Percentiles rank a stretch among this genome's conserved stretches.
Evolutionary conservation across 2,113 vertebrate species (phyloP).

Genomic region (Lepus europaeus): DNA sequence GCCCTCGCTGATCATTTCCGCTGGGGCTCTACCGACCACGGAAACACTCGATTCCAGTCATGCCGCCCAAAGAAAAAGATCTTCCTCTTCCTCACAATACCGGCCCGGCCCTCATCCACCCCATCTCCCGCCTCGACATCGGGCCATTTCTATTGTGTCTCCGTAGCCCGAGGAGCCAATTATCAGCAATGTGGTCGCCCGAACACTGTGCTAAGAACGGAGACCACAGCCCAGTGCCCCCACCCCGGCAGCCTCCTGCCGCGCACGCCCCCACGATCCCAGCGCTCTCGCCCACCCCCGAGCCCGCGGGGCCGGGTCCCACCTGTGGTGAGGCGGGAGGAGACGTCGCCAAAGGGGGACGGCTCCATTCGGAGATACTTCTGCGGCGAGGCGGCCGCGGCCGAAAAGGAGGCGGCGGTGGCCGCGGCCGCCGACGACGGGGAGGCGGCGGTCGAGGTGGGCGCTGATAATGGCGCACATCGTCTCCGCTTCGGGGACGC

Average conservation of each 20-base stretch:
- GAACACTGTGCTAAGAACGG: background rate
- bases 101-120: background rate
- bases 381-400: conserved; percentile 93
- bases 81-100: conserved; percentile 39
- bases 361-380: conserved; percentile 97
- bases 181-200: background rate
- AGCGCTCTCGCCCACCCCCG: background rate
- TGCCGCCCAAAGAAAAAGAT: background rate
- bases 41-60: conserved; percentile 43
- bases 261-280: background rate
- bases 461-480: conserved; percentile 93
- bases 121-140: conserved; percentile 48
- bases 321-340: conserved; percentile 96
- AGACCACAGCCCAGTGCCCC: background rate
- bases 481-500: conserved; percentile 96
- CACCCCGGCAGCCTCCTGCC: no score
- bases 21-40: conserved; percentile 43
- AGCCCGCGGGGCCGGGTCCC: conserved; percentile 47
- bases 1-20: conserved; percentile 65
- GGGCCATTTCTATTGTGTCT: conserved; percentile 83
- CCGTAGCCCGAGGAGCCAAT: background rate
- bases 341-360: conserved; percentile 96
- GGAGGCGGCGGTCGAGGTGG: conserved; percentile 88
- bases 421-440: conserved; percentile 80
- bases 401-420: conserved; percentile 90